Conservation (phyloP, 2,888 invertebrate species). For the Trissonchulus latispiculum region DNA sequence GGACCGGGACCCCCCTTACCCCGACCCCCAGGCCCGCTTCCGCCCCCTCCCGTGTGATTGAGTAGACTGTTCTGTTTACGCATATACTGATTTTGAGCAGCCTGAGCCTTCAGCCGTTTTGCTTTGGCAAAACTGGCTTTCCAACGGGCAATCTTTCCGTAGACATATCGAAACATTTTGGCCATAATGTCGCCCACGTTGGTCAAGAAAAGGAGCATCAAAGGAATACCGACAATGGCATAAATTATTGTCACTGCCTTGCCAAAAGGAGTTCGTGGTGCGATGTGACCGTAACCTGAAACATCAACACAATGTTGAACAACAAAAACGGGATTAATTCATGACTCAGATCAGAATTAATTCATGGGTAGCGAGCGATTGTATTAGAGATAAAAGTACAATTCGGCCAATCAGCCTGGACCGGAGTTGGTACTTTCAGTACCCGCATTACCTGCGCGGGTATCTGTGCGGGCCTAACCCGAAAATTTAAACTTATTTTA, state of each 20-base stretch:
- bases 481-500: too few species aligned
- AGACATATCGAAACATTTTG: constrained; percentile 61
- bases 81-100: not conserved
- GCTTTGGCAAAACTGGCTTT: not conserved
- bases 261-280: constrained; percentile 82
- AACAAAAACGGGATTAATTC: too few species aligned
- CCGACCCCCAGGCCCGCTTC: not conserved
- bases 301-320: constrained; percentile 28
- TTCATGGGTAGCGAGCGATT: too few species aligned
- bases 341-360: too few species aligned
- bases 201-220: constrained; percentile 85
- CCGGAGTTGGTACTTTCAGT: too few species aligned
- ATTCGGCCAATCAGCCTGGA: too few species aligned
- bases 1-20: not conserved
- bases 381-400: too few species aligned
- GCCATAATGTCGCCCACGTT: constrained; percentile 72
- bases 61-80: not conserved
- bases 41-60: not conserved
- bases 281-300: constrained; percentile 84
- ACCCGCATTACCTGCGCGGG: too few species aligned
- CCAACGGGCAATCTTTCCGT: constrained; percentile 46
- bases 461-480: too few species aligned
- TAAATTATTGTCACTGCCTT: constrained; percentile 91
- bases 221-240: constrained; percentile 83
- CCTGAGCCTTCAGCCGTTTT: not conserved